Evolutionary conservation across 2,888 invertebrate genomes (phyloP), one percentile per base, ranked within the genome.

Genomic region (Agapostemon virescens): DNA sequence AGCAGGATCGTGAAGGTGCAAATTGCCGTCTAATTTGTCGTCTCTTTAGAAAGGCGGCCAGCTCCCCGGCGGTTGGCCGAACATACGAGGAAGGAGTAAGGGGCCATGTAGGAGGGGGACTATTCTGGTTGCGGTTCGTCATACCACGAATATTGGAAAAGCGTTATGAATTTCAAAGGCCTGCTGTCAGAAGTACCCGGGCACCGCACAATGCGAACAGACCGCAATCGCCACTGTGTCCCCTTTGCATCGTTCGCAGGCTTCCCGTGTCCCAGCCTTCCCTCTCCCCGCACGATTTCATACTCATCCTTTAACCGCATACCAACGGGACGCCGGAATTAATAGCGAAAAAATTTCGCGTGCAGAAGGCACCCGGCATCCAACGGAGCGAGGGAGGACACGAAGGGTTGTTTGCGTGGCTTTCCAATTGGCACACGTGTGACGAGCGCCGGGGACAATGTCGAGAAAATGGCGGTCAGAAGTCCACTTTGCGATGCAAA

Each of bases 1-100:
- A 69, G 72, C 55, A 70, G 74, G 20, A 63, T 69, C 55, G 40
- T 23, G 69, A 67, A 82, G 80, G 83, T 80, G 80, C 74, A 84
- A 84, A 84, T 83, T 83, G 72, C 83, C 80, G 52, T 77, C 83
- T 83, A 80, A 84, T 83, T 83, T 83, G 76, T 84, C 84, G 69
- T 64, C 69, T 74, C 83, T 73, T 83, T 73, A 45, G 49, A 78
- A 66, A 63, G 49, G 58, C 58, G 38, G 52, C 40, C 26, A 13
- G 40, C 70, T 33, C 45, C 30, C 45, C 38, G 49, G 11, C 17
- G 38, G 36, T 49, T 40, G 2, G 58, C 26, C 42, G 30, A 13
- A 15, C 20, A 15, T 30, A 17, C 26, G 33, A 55, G 71, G 33
- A 30, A 49, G 13, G 52, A n/a, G 23, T 4, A 26, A 55, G 26